Evolutionary conservation across 1,140 invertebrate species (phyloP).

Genomic region (Odontomachus brunneus): DNA sequence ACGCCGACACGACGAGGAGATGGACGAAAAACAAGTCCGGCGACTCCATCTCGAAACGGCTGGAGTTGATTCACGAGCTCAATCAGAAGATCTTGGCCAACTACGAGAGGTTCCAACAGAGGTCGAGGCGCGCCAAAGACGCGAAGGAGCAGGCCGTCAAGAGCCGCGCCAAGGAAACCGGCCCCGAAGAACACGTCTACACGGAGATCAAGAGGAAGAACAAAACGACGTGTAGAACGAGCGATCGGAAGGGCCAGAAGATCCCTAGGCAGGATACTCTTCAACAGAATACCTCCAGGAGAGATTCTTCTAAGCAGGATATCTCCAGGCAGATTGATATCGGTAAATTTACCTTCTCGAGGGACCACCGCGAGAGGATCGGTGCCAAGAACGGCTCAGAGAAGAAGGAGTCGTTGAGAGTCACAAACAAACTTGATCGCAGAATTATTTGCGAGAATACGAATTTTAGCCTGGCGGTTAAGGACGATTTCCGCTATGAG

Average conservation of each 20-base stretch:
- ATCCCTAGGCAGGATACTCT: conserved; percentile 50
- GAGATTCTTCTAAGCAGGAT: neutral
- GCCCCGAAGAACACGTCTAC: conserved; percentile 64
- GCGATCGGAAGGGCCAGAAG: conserved; percentile 16
- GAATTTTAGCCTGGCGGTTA: conserved; percentile 78
- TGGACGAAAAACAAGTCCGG: conserved; percentile 75
- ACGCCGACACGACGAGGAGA: conserved; percentile 13
- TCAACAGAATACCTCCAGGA: conserved; percentile 2
- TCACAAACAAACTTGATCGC: conserved; percentile 20
- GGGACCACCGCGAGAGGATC: conserved; percentile 55
- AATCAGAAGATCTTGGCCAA: conserved; percentile 83
- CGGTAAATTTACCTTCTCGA: conserved; percentile 68
- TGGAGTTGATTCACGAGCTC: conserved; percentile 82
- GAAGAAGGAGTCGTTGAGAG: conserved; percentile 57
- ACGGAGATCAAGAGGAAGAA: conserved; percentile 66
- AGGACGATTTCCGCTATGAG: conserved; percentile 61
- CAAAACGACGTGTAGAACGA: conserved; percentile 31
- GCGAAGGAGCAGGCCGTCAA: conserved; percentile 52
- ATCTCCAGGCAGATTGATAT: conserved; percentile 39
- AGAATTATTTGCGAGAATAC: conserved; percentile 66
- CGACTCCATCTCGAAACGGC: conserved; percentile 81
- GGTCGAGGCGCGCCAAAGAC: conserved; percentile 69
- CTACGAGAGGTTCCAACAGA: conserved; percentile 81
- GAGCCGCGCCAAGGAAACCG: neutral
- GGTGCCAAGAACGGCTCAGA: conserved; percentile 43